Conservation (phyloP, 2,888 invertebrate genomes). For the Drosophila multiciliata region DNA sequence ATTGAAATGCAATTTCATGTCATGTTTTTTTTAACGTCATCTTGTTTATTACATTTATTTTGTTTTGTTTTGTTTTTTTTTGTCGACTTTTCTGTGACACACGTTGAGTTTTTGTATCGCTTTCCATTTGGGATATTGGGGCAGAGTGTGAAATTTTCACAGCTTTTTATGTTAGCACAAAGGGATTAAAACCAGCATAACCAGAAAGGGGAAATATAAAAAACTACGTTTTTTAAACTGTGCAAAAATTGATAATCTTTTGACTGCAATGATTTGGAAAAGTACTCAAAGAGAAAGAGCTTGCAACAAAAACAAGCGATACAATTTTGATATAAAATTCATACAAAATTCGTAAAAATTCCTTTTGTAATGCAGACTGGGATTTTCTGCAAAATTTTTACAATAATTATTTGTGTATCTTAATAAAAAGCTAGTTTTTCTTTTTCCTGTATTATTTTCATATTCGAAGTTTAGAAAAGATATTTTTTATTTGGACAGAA, state of each 20-base stretch:
- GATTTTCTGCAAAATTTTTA: background rate
- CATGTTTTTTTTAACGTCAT: slow-evolving; percentile 13
- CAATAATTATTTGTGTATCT: background rate
- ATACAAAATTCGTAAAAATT: background rate
- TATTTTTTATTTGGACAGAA: background rate
- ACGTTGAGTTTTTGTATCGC: background rate
- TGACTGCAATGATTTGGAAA: background rate
- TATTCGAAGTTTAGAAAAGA: background rate
- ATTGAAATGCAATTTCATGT: slow-evolving; percentile 46
- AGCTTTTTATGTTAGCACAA: background rate
- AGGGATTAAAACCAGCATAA: background rate
- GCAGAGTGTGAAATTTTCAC: background rate
- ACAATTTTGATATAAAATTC: background rate
- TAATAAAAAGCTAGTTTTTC: background rate
- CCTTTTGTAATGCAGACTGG: background rate
- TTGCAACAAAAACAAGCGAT: background rate
- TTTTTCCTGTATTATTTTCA: background rate
- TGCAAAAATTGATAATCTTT: background rate
- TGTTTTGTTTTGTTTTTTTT: background rate
- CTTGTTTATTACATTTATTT: background rate
- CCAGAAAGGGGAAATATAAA: background rate
- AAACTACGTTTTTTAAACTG: background rate
- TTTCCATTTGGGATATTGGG: background rate
- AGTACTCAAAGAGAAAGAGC: no score
- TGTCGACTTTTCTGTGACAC: background rate